Evolutionary conservation across 1,140 invertebrate species (phyloP), one percentile per base, ranked within the genome.

Genomic region (Drosophila sproati): DNA sequence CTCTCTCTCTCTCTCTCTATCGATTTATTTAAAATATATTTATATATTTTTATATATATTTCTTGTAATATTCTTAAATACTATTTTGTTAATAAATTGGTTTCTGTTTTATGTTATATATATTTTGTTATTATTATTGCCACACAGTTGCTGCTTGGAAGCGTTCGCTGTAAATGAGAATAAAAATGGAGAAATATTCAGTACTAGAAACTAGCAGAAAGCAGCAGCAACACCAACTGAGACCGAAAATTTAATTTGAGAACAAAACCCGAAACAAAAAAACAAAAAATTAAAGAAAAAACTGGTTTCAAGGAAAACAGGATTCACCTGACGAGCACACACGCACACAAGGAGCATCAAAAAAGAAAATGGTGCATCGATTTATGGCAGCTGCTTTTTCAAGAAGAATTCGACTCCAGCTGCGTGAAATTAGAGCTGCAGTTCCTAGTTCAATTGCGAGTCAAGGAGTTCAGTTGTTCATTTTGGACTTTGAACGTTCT

Each of bases 221-320:
- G 29, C 7, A 12, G 48, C 47, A 41, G 47, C 67, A 39, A 31
- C 43, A 48, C 78, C 77, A 57, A 60, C 76, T 61, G 54, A 47
- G 57, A 63, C 34, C 28, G 20, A 8, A 43, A 69, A 68, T 48
- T 51, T 59, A 60, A 68, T 64, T 67, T 43, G 39, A 54, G 35
- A 66, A 56, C 37, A 47, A 41, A 66, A 56, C 37, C 20, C 20
- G 20, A 20, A 20, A 20, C 20, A 20, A 20, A 20, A 20, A 20
- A 20, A 12, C 12, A 12, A 12, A 12, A 20, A 20, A 20, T 1
- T 0, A 20, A 20, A 20, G 20, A 28, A 35, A 52, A 88, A 87
- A 88, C 83, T 78, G 80, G 83, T 88, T 88, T 88, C 52, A 83
- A 88, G 83, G 83, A 89, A 89, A 88, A 88, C 83, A 88, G 83